phyloP scores from a whole-genome alignment of 2,888 invertebrate genomes.

The Microctonus aethiopoides region DNA sequence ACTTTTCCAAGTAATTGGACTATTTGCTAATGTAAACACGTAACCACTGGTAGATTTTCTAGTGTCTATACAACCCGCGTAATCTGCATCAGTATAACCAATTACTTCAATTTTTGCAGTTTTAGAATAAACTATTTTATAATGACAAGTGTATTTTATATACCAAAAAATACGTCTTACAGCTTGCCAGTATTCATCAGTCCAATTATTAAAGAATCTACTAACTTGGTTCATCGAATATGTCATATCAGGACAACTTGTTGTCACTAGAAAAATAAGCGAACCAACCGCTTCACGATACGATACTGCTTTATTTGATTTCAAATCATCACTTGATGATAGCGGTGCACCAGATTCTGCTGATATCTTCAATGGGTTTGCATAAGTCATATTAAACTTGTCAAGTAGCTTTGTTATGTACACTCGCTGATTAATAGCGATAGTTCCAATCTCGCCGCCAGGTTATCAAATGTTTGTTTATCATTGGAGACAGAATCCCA shows the following conservation, averaged over 20 bases:
- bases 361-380: slow-evolving; percentile 14
- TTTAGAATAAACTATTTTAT: too few species aligned
- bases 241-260: slow-evolving; percentile 33
- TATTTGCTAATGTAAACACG: too few species aligned
- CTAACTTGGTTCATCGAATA: slow-evolving; percentile 32
- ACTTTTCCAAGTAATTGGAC: too few species aligned
- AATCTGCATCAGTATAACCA: too few species aligned
- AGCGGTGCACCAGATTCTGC: slow-evolving; percentile 4
- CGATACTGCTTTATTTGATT: background rate
- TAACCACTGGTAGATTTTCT: too few species aligned
- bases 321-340: background rate
- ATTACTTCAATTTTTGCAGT: too few species aligned
- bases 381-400: slow-evolving; percentile 21
- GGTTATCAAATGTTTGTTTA: too few species aligned
- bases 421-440: slow-evolving; percentile 19
- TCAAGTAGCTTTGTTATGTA: slow-evolving; percentile 17
- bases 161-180: too few species aligned
- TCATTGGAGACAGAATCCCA: too few species aligned
- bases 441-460: too few species aligned
- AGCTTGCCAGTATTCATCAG: slow-evolving; percentile 31
- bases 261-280: slow-evolving; percentile 30
- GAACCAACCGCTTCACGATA: slow-evolving; percentile 37
- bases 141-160: too few species aligned
- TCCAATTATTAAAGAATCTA: slow-evolving; percentile 25
- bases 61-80: too few species aligned